Base-by-base conservation (phyloP, 1,140 invertebrate species). In the Camponotus floridanus region DNA sequence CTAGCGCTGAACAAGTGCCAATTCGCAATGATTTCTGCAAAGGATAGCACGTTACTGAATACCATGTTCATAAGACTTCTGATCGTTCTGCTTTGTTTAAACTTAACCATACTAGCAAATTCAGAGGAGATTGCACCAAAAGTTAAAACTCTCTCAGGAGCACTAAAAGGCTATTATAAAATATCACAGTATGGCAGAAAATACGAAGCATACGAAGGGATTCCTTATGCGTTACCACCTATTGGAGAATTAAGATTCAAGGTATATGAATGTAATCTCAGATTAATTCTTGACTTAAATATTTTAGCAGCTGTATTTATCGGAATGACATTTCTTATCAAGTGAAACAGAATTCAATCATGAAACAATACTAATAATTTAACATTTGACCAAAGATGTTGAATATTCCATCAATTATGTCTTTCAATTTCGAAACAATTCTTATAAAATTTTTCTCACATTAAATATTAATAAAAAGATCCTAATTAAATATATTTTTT, bases 211-310 rank as follows among this genome's bases (percentile, higher is more conserved):
- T 97, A 96, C 85, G 94, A 96, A 85, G 96, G 96, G 13, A 95
- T 97, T 73, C 96, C 96, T 18, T 97, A 96, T 88, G 96, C 96
- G 3, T 90, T 95, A 85, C 95, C 96, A 59, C 96, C 96, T 15
- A 85, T 96, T 13, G 95, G 95, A 76, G 93, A 96, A 83, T 91
- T 96, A 51, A 93, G 97, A 85, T 97, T 97, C 90, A 94, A 94
- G 92, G 95, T 96, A 95, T 88, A 55, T 51, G n/a, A 4, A 51
- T n/a, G n/a, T 13, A 42, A 39, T 81, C 11, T 48, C 3, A 36
- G 33, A 79, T 61, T 74, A 36, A 76, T 84, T 26, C 31, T 39
- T 26, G 11, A 26, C 7, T n/a, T n/a, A 61, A 57, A 18, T 61
- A 11, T 59, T 3, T 39, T 26, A 31, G 31, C 33, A 73, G 8